Conservation (phyloP, 2,797 vertebrate genomes). For the Nothura maculosa region DNA sequence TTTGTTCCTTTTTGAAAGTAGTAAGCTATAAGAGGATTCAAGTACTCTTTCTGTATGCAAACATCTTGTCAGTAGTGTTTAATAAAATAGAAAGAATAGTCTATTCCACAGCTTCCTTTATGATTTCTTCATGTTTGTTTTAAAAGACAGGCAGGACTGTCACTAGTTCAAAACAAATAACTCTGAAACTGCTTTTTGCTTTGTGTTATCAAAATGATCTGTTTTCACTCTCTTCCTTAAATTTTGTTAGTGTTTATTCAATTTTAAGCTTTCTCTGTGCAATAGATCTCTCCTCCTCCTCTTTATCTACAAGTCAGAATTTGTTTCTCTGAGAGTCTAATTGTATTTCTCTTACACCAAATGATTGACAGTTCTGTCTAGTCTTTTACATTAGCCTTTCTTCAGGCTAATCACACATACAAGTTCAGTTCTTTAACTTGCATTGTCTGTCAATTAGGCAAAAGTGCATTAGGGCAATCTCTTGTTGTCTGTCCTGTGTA, state of each 20-base stretch:
- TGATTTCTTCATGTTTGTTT: slow-evolving; percentile 20
- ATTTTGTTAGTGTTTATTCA: neutral
- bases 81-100: neutral
- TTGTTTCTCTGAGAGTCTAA: neutral
- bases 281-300: neutral
- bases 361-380: neutral
- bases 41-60: neutral
- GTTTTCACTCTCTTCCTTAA: neutral
- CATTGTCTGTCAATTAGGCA: neutral
- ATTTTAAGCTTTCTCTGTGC: neutral
- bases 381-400: neutral
- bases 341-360: neutral
- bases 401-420: neutral
- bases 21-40: neutral
- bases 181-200: neutral
- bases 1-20: slow-evolving; percentile 22
- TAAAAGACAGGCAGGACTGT: neutral
- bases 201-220: neutral
- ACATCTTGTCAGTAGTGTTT: neutral
- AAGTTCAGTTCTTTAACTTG: neutral
- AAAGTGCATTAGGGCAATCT: neutral
- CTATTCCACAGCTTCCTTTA: neutral
- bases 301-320: neutral
- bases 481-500: fast-evolving
- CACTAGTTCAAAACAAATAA: neutral